A percentile compares a stretch with the other conserved stretches of the same genome.
Evolutionary conservation across 1,140 invertebrate genomes (phyloP).

Genomic region (Gonioctena quinquepunctata): DNA sequence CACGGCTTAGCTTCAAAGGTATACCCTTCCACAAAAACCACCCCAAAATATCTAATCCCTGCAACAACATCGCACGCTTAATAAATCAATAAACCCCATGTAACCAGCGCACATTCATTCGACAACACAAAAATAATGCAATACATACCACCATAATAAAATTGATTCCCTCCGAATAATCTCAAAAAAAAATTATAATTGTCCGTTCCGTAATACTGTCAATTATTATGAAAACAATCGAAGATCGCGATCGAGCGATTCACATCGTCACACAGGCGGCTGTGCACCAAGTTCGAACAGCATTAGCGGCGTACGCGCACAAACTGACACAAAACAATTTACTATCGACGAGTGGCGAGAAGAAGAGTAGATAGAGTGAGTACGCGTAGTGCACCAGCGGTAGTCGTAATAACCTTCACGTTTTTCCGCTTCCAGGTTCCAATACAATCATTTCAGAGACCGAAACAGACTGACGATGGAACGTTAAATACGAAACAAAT

Average conservation of each 20-base stretch:
- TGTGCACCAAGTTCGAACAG: neutral
- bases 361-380: neutral
- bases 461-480: no score
- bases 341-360: neutral
- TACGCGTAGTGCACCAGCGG: neutral
- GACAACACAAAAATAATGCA: neutral
- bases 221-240: neutral
- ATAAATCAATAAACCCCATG: neutral
- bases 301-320: neutral
- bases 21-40: neutral
- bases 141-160: neutral
- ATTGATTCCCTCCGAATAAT: neutral
- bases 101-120: neutral
- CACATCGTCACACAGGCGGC: neutral
- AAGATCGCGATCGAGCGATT: neutral
- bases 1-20: no score
- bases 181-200: neutral
- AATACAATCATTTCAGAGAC: no score
- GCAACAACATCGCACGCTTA: neutral
- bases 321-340: constrained; percentile 11
- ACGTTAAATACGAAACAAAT: no score
- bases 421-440: no score
- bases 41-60: neutral
- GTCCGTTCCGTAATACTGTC: neutral
- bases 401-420: neutral